Evolutionary conservation across 1,140 invertebrate species (phyloP).

Genomic region (Protaetia brevitarsis): DNA sequence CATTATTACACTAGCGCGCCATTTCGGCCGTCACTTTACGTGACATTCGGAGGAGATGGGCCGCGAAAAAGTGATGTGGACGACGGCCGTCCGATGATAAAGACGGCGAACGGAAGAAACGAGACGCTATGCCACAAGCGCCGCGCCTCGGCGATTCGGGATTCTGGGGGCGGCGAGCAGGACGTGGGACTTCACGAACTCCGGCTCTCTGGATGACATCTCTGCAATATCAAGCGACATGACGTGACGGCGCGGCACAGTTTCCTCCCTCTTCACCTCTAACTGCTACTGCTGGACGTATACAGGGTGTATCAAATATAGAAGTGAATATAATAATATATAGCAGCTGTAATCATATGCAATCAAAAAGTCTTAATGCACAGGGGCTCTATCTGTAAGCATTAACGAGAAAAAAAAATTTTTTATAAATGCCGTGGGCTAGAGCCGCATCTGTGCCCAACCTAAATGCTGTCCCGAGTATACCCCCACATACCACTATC

Average conservation of each 20-base stretch:
- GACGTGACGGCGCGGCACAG: constrained; percentile 10
- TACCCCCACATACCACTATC: too few species aligned
- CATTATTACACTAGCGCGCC: constrained; percentile 40
- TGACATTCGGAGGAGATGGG: constrained; percentile 31
- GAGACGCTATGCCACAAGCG: constrained; percentile 1
- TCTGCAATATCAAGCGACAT: constrained; percentile 16
- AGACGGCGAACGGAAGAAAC: background rate
- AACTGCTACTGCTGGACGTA: too few species aligned
- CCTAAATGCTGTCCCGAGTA: too few species aligned
- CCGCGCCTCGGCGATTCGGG: too few species aligned
- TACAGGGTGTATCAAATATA: too few species aligned
- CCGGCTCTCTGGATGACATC: constrained; percentile 17
- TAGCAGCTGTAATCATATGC: too few species aligned
- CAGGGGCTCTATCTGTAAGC: too few species aligned
- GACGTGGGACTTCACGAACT: constrained; percentile 15
- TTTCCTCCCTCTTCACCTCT: background rate
- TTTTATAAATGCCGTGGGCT: too few species aligned
- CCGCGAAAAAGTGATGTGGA: constrained; percentile 29
- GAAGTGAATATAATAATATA: too few species aligned
- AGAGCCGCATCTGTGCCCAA: too few species aligned
- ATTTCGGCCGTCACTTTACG: constrained; percentile 35
- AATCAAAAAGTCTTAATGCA: too few species aligned
- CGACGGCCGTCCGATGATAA: constrained; percentile 22
- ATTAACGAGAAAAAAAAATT: too few species aligned
- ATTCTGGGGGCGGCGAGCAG: background rate